phyloP scores from a whole-genome alignment of 2,113 vertebrate genomes.

The Engraulis encrasicolus region DNA sequence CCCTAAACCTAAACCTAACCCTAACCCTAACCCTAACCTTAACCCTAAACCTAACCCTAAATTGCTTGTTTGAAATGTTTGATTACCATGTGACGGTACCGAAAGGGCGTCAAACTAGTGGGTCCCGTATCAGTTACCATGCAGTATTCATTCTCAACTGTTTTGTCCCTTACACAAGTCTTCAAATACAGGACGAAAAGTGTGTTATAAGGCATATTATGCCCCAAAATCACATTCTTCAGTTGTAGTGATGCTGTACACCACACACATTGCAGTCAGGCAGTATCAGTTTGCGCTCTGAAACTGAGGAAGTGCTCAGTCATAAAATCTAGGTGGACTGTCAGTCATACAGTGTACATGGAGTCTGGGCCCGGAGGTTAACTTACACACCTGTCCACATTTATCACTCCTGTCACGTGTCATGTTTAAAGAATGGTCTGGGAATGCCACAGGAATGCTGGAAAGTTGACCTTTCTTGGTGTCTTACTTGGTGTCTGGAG shows the following conservation, averaged over 20 bases:
- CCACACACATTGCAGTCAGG: neutral
- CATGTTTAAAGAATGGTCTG: neutral
- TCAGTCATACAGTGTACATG: neutral
- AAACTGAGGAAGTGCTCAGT: neutral
- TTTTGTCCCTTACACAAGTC: neutral
- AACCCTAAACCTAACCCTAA: no score
- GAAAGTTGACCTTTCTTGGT: neutral
- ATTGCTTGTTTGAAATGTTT: no score
- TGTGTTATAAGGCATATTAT: neutral
- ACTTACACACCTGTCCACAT: neutral
- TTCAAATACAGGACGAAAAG: neutral
- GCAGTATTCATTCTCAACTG: neutral
- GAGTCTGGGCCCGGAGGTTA: neutral
- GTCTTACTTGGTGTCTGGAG: neutral
- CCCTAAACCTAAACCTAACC: no score
- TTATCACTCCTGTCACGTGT: neutral
- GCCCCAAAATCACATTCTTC: neutral
- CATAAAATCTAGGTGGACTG: neutral
- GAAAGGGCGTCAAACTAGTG: no score
- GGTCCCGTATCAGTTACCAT: neutral
- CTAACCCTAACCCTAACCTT: no score
- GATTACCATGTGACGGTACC: no score
- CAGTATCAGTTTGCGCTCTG: neutral
- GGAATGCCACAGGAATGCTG: neutral
- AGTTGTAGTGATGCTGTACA: neutral